phyloP scores from a whole-genome alignment of 2,888 invertebrate genomes.

The Pedicia rivosa region DNA sequence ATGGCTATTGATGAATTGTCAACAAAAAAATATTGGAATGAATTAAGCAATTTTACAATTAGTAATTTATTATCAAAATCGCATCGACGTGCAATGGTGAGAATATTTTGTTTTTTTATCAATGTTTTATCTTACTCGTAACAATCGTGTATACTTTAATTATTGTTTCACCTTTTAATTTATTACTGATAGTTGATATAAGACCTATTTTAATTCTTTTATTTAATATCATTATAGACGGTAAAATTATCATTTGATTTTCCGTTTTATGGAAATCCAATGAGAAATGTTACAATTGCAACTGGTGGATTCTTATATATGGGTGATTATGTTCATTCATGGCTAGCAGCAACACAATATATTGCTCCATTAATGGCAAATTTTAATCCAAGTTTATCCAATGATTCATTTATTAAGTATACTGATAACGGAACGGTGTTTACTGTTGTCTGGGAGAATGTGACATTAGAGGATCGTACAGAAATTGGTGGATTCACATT shows the following conservation, averaged over 20 bases:
- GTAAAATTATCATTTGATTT: constrained; percentile 75
- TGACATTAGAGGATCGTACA: constrained; percentile 63
- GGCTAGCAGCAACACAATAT: constrained; percentile 98
- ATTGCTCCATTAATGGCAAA: constrained; percentile 99
- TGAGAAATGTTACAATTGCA: constrained; percentile 84
- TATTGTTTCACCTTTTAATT: no score
- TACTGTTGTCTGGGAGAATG: constrained; percentile 89
- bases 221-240: no score
- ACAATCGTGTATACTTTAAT: no score
- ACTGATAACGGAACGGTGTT: constrained; percentile 84
- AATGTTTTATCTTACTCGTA: no score
- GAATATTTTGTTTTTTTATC: no score
- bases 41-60: constrained; percentile 37
- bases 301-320: constrained; percentile 98
- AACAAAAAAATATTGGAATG: constrained; percentile 52
- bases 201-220: no score
- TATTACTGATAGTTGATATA: no score
- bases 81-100: constrained; percentile 69
- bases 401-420: constrained; percentile 66
- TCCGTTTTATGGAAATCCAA: constrained; percentile 86
- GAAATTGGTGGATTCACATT: constrained; percentile 73
- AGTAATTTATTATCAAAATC: constrained; percentile 64
- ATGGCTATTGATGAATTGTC: constrained; percentile 41
- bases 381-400: constrained; percentile 78
- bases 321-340: constrained; percentile 90